Evolutionary conservation across 2,113 vertebrate genomes (phyloP), one percentile per base, ranked within the genome.

Genomic region (Eulemur rufifrons): DNA sequence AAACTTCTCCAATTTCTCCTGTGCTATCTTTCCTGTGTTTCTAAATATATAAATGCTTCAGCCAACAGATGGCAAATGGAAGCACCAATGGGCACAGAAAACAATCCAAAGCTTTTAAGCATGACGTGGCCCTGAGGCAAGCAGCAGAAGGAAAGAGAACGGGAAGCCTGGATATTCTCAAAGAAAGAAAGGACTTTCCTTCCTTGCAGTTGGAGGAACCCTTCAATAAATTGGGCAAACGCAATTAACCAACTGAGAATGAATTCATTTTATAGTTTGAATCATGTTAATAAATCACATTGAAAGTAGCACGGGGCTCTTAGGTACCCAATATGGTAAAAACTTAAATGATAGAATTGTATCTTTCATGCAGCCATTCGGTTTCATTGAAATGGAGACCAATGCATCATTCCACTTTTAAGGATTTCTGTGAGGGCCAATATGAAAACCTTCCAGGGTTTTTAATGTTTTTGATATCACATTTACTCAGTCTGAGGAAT

Each of bases 21-120:
- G 2, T 50, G 25, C 3, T 23, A 1, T 76, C 85, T 88, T 96
- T 76, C 50, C 61, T 29, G 8, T 86, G 68, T 95, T 97, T 89
- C 95, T 91, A 94, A 93, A 86, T 91, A 89, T 76, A 94, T n/a
- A 92, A 89, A 63, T 27, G 50, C 17, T 64, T 78, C 74, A 91
- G 85, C 74, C 29, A 97, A 86, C 95, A 98, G 93, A 97, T 97
- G 97, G 93, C 20, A 89, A 91, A 89, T 96, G 95, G 78, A 95
- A 93, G 95, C 96, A 91, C 59, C 95, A 95, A 12, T 95, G 89
- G 78, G 32, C 64, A 83, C 80, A 92, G 95, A 95, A 97, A 89
- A 92, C 95, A 94, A 89, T 96, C 37, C 85, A 74, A 86, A 66
- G 77, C 97, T 97, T 90, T 95, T 96, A 92, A 96, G 82, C 82